phyloP scores from a whole-genome alignment of 2,888 invertebrate genomes.

The Entomobrya multifasciata region DNA sequence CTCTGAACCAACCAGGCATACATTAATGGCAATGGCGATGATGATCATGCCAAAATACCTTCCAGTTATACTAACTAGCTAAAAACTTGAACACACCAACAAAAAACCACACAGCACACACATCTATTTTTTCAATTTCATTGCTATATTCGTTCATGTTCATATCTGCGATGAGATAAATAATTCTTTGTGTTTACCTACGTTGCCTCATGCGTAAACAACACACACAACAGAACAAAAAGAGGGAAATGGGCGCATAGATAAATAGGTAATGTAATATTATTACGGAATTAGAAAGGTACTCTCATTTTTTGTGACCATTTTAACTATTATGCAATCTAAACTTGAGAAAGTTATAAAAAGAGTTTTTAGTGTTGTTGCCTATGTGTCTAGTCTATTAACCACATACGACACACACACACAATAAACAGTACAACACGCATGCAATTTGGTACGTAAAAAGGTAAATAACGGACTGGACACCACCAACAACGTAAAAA shows the following conservation, averaged over 20 bases:
- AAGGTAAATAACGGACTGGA: too few species aligned
- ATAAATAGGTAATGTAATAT: constrained; percentile 20
- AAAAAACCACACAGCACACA: not conserved
- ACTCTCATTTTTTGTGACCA: too few species aligned
- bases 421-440: not conserved
- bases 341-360: constrained; percentile 29
- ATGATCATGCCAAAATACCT: constrained; percentile 5
- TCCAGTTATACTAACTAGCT: not conserved
- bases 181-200: constrained; percentile 44
- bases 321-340: constrained; percentile 12
- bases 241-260: not conserved
- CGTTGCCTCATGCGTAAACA: constrained; percentile 34
- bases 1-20: not conserved
- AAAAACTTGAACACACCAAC: not conserved
- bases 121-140: constrained; percentile 9
- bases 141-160: not conserved
- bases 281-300: not conserved
- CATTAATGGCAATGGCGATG: not conserved
- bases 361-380: too few species aligned
- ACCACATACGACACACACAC: not conserved
- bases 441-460: not conserved
- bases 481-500: constrained; percentile 9
- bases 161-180: constrained; percentile 18
- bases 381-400: not conserved
- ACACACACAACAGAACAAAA: not conserved